phyloP scores from a whole-genome alignment of 2,888 invertebrate genomes.

The Ditylenchus weischeri region DNA sequence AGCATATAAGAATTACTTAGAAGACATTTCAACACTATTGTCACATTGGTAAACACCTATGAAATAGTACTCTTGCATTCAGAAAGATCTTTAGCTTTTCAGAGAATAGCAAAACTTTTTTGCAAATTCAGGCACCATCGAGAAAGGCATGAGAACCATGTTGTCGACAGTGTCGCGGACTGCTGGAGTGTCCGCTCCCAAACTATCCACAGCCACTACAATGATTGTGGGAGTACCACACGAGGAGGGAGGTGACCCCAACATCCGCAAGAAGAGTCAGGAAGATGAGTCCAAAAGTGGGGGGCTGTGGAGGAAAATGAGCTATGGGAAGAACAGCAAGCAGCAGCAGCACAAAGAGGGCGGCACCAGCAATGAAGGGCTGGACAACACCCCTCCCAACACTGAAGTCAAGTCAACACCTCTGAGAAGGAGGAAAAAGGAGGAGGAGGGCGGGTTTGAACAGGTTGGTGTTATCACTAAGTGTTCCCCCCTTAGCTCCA shows the following conservation, averaged over 20 bases:
- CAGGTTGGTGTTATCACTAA: slow-evolving; percentile 34
- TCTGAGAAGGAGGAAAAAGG: slow-evolving; percentile 1
- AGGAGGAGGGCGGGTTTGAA: slow-evolving; percentile 46
- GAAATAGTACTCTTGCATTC: too few species aligned
- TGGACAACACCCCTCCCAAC: background rate
- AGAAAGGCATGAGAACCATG: slow-evolving; percentile 51
- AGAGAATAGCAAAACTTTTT: too few species aligned
- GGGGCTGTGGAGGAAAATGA: background rate
- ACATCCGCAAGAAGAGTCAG: background rate
- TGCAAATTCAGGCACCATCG: slow-evolving; percentile 34
- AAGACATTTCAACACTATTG: too few species aligned
- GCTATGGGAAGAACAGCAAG: background rate
- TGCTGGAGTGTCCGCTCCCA: slow-evolving; percentile 30
- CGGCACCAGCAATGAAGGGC: slow-evolving; percentile 5
- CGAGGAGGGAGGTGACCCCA: background rate
- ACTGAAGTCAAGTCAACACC: slow-evolving; percentile 12
- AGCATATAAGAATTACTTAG: too few species aligned
- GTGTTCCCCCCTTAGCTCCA: too few species aligned
- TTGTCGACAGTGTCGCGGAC: slow-evolving; percentile 50
- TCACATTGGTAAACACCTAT: too few species aligned
- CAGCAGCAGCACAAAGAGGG: slow-evolving; percentile 5
- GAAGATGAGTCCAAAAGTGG: background rate
- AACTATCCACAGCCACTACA: slow-evolving; percentile 14
- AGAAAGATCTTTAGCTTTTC: too few species aligned
- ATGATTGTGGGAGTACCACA: background rate